Evolutionary conservation across 30 jellyfish, hydroid and myxozoan genomes (phyloP), one percentile per base, ranked within the genome.

Genomic region (Aurelia coerulea): DNA sequence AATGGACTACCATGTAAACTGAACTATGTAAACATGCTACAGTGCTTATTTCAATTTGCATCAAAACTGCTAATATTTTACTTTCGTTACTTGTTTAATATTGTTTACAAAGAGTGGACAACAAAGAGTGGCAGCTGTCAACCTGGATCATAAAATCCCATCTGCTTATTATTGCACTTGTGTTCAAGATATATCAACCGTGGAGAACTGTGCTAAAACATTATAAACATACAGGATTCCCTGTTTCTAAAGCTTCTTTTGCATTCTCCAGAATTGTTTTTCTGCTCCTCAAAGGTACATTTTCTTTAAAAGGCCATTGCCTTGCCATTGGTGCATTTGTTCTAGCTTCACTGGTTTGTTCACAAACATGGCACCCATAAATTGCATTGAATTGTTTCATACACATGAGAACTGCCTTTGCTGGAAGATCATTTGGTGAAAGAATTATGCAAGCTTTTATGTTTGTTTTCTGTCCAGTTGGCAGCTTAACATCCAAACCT

Each of bases 381-480:
- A 59, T 17, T 59, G 69, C 69, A 59, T 59, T 59, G 69, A 59
- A 59, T 59, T 59, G 69, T 59, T 59, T 59, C 69, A 59, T 59
- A 59, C 69, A 59, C 69, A 59, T 59, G 69, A 59, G 69, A 59
- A 59, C 69, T 59, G 69, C 69, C 69, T 59, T 59, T 2, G 69
- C 69, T 5, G 69, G 69, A 59, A 59, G 69, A 59, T 59, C 69
- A 59, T 59, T 59, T 59, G 69, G 69, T 59, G 69, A 59, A 59
- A 59, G 69, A 59, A 59, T 59, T 59, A 59, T 59, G 69, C 69
- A 59, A 59, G 69, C 69, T 59, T 59, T 59, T 59, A 59, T 59
- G 69, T 59, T 59, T 59, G 69, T 59, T 59, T 59, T 59, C 69
- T 59, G 69, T 59, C 69, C 69, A 59, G 69, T 59, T 59, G 69